Conservation (phyloP, 2,797 vertebrate species). For the Novumbra hubbsi region DNA sequence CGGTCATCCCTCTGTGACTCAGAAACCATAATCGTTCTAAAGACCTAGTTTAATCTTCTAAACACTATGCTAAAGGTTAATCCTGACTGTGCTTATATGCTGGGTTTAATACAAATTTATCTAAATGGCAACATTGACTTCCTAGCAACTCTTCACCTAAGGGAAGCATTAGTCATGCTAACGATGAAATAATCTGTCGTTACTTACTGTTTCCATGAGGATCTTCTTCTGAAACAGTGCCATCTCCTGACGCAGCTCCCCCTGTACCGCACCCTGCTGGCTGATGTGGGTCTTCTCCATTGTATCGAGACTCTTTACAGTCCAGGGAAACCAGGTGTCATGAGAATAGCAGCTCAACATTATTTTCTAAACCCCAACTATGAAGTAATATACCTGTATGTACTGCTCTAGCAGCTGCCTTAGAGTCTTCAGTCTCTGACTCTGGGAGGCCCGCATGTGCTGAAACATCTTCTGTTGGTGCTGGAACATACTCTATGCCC, state of each 20-base stretch:
- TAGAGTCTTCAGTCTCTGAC: slow-evolving; percentile 34
- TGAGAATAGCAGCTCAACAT: neutral
- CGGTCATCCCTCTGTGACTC: no score
- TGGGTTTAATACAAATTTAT: neutral
- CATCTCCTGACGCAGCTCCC: slow-evolving; percentile 38
- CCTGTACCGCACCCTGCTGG: slow-evolving; percentile 15
- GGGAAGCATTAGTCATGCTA: neutral
- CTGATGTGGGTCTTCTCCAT: slow-evolving; percentile 25
- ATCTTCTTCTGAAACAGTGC: slow-evolving; percentile 36
- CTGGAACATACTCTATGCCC: slow-evolving; percentile 32
- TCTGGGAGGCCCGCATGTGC: slow-evolving; percentile 36
- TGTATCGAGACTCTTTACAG: slow-evolving; percentile 22
- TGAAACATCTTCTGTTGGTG: slow-evolving; percentile 38
- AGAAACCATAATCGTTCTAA: no score
- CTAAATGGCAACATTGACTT: neutral
- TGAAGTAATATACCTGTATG: slow-evolving; percentile 25
- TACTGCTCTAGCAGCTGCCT: slow-evolving; percentile 34
- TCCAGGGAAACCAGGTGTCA: neutral
- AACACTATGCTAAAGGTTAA: neutral
- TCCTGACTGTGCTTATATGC: neutral
- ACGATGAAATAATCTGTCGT: neutral
- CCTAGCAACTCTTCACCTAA: neutral
- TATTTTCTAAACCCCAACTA: neutral
- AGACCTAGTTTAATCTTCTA: neutral
- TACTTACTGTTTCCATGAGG: slow-evolving; percentile 33